Percentiles rank a stretch among this genome's conserved stretches.
Conservation (phyloP, 2,888 invertebrate genomes). For the Cylloceria caligata region DNA sequence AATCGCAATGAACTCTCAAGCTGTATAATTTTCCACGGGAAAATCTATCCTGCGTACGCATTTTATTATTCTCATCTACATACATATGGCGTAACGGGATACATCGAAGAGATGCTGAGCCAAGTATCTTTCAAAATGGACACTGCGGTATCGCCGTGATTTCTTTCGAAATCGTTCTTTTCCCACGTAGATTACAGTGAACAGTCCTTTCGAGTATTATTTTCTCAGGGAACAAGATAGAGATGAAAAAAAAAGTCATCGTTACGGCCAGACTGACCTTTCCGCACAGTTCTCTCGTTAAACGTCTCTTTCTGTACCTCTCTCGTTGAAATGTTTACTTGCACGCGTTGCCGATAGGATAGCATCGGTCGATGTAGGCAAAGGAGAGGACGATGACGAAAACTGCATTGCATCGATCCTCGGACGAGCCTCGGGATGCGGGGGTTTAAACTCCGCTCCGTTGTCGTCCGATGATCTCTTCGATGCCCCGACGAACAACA, state of each 20-base stretch:
- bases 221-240: conserved; percentile 50
- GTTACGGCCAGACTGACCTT: conserved; percentile 59
- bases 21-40: conserved; percentile 11
- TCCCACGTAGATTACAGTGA: conserved; percentile 37
- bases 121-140: conserved; percentile 10
- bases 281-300: conserved; percentile 57
- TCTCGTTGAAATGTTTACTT: conserved; percentile 43
- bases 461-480: conserved; percentile 57
- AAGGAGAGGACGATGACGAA: conserved; percentile 43
- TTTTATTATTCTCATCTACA: conserved; percentile 56
- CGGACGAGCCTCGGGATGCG: conserved; percentile 13
- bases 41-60: conserved; percentile 31
- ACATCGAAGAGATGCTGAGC: background rate
- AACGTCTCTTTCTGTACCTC: conserved; percentile 26
- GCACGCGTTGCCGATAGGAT: conserved; percentile 40
- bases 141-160: background rate
- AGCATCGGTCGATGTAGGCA: conserved; percentile 38
- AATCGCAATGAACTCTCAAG: conserved; percentile 21
- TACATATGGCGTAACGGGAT: conserved; percentile 34
- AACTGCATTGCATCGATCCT: conserved; percentile 15
- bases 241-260: conserved; percentile 39
- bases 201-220: conserved; percentile 33
- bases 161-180: conserved; percentile 50
- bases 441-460: conserved; percentile 12
- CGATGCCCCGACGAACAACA: conserved; percentile 48